Evolutionary conservation across 92 coral and sea anemone species (phyloP).

Genomic region (Palythoa heliodiscus): DNA sequence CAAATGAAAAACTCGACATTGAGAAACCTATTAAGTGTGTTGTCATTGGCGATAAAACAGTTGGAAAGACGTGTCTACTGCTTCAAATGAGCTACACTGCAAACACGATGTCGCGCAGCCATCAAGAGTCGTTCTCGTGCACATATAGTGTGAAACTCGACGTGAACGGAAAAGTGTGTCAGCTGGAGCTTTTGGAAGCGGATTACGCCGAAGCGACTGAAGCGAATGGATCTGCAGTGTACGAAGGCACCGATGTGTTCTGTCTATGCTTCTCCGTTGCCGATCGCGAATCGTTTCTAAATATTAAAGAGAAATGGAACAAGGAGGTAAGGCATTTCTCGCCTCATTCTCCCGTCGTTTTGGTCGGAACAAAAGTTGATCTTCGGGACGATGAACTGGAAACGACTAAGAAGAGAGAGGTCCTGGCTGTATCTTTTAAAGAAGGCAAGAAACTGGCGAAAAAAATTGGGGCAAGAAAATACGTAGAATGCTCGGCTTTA

Average conservation of each 20-base stretch:
- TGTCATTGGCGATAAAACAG: constrained; percentile 73
- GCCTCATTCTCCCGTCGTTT: constrained; percentile 78
- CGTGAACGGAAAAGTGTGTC: constrained; percentile 82
- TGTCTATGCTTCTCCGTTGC: constrained; percentile 80
- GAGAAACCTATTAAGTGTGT: constrained; percentile 75
- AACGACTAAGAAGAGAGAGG: constrained; percentile 63
- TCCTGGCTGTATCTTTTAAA: constrained; percentile 53
- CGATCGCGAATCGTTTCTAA: constrained; percentile 75
- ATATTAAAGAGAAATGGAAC: constrained; percentile 72
- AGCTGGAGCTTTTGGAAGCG: constrained; percentile 80
- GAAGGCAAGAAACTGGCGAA: constrained; percentile 79
- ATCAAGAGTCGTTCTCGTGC: constrained; percentile 73
- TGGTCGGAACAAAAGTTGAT: constrained; percentile 86
- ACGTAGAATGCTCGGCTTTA: constrained; percentile 84
- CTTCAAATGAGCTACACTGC: constrained; percentile 87
- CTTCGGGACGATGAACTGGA: constrained; percentile 68
- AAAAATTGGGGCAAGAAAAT: constrained; percentile 72
- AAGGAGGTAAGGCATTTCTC: constrained; percentile 64
- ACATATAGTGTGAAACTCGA: constrained; percentile 78
- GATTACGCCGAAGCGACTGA: constrained; percentile 61
- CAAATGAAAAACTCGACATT: constrained; percentile 68
- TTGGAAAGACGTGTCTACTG: constrained; percentile 83
- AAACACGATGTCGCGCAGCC: constrained; percentile 78
- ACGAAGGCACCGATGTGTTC: constrained; percentile 74
- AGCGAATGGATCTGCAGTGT: constrained; percentile 45